These are phyloP conservation scores for Ectropis grisescens DNA, from an alignment of 1,140 invertebrate species.

Conservation along the genomic window DNA sequence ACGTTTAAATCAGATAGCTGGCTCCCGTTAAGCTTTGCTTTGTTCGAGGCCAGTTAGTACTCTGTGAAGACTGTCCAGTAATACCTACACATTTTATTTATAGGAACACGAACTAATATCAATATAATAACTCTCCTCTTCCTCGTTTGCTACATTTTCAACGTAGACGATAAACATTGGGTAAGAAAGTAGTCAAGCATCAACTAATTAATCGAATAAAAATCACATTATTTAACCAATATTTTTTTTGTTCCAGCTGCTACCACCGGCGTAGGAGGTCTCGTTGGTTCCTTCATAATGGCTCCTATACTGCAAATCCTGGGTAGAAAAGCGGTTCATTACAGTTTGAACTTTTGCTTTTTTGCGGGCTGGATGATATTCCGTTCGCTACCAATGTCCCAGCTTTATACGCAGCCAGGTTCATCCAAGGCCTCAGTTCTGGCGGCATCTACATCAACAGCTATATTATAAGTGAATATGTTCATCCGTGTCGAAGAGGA, in stretches of 20 bases:
- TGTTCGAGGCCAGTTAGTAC: no score
- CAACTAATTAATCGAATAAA: no score
- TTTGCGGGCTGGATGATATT: conserved; percentile 11
- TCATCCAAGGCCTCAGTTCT: conserved; percentile 8
- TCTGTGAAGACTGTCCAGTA: no score
- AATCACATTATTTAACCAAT: no score
- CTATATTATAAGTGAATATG: conserved; percentile 10
- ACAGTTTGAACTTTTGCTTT: conserved; percentile 7
- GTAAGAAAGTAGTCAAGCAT: no score
- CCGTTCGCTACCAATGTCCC: conserved; percentile 2
- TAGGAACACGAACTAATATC: no score
- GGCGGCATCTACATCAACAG: conserved; percentile 9
- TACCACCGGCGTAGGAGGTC: conserved; percentile 16
- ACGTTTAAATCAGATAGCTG: no score
- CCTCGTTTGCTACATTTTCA: neutral
- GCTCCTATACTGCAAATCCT: conserved; percentile 19
- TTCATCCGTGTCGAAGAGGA: conserved; percentile 20
- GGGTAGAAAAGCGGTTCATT: conserved; percentile 18
- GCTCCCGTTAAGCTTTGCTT: no score
- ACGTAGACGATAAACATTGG: no score
- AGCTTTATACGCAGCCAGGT: conserved; percentile 4
- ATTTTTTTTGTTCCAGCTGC: conserved; percentile 32
- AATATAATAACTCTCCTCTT: no score
- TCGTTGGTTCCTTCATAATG: conserved; percentile 20
- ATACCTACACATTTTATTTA: no score